Conservation (phyloP, 2,797 vertebrate species). For the Borostomias antarcticus region DNA sequence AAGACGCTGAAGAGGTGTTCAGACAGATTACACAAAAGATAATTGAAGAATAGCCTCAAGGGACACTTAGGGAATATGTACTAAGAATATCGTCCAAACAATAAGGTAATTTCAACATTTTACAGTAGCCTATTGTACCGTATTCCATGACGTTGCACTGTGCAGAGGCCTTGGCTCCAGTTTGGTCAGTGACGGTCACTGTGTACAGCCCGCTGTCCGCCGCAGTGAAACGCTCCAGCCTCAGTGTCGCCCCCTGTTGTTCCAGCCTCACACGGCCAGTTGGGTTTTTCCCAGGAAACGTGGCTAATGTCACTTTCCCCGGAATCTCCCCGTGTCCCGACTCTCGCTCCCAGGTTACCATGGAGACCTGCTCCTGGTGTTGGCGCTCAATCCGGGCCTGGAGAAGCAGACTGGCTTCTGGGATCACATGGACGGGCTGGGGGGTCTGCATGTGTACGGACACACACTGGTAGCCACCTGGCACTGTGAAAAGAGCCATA, state of each 20-base stretch:
- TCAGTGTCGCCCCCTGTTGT: constrained; percentile 56
- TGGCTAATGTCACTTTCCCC: constrained; percentile 56
- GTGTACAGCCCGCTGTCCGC: constrained; percentile 66
- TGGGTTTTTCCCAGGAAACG: constrained; percentile 46
- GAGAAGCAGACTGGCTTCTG: constrained; percentile 58
- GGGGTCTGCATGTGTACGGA: constrained; percentile 62
- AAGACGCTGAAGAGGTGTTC: constrained; percentile 30
- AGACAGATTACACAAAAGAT: neutral
- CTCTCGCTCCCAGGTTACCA: constrained; percentile 68
- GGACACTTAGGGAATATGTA: neutral
- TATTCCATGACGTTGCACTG: constrained; percentile 71
- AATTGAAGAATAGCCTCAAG: neutral
- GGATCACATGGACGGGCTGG: constrained; percentile 60
- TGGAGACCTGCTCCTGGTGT: constrained; percentile 45
- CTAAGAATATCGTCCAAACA: neutral
- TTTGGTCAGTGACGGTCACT: constrained; percentile 60
- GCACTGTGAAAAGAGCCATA: constrained; percentile 53
- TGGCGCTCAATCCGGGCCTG: constrained; percentile 55
- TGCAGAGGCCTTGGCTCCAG: constrained; percentile 46
- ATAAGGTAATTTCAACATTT: neutral
- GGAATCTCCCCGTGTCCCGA: constrained; percentile 35
- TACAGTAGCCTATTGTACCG: constrained; percentile 50
- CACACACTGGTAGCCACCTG: constrained; percentile 47
- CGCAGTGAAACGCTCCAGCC: constrained; percentile 51
- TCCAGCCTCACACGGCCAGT: constrained; percentile 38